Evolutionary conservation across 2,888 invertebrate genomes (phyloP).

Genomic region (Melanostoma mellinum): DNA sequence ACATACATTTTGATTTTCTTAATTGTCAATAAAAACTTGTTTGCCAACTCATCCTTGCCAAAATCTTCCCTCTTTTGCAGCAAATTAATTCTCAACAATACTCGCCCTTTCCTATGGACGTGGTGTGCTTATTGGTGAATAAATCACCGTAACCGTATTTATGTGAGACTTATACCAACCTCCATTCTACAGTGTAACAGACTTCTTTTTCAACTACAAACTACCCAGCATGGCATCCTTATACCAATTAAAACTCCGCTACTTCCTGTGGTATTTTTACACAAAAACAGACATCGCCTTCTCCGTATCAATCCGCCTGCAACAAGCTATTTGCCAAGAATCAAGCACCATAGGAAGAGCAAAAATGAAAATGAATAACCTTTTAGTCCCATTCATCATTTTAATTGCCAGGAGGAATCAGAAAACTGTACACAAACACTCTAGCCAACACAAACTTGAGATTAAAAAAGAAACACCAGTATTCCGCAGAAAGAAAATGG

Average conservation of each 20-base stretch:
- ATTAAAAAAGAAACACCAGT: conserved; percentile 19
- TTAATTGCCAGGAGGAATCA: conserved; percentile 64
- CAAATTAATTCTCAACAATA: too few species aligned
- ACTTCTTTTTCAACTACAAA: too few species aligned
- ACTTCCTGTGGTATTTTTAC: background rate
- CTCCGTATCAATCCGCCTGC: conserved; percentile 42
- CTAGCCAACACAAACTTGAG: conserved; percentile 1
- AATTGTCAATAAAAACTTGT: too few species aligned
- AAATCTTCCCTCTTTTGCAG: too few species aligned
- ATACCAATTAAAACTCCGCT: background rate
- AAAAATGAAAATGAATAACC: conserved; percentile 32
- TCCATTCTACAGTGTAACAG: too few species aligned
- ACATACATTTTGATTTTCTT: too few species aligned
- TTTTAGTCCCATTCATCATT: conserved; percentile 62
- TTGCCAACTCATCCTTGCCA: too few species aligned
- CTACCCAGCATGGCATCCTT: background rate
- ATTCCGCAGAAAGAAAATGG: conserved; percentile 38
- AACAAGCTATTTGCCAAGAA: conserved; percentile 49
- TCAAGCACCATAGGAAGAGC: background rate
- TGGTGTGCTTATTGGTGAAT: too few species aligned
- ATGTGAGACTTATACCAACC: too few species aligned
- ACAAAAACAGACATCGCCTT: background rate
- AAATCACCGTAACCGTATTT: too few species aligned
- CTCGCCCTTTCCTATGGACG: too few species aligned
- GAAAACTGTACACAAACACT: conserved; percentile 59